A percentile compares a stretch with the other conserved stretches of the same genome.
Evolutionary conservation across 2,888 invertebrate species (phyloP).

Genomic region (Cosmopolites sordidus): DNA sequence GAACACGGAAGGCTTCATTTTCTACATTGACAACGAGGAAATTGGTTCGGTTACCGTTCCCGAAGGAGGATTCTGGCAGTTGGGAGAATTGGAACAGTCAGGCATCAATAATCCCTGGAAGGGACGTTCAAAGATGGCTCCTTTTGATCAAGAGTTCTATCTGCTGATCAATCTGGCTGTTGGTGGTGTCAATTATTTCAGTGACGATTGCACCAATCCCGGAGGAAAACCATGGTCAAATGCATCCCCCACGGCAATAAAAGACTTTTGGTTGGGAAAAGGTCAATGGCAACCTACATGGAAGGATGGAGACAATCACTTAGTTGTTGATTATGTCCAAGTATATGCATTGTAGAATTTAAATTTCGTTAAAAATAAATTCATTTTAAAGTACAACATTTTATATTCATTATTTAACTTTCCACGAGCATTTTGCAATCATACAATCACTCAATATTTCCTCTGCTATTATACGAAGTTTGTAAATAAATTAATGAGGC

Average conservation of each 20-base stretch:
- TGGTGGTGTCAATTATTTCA: conserved; percentile 51
- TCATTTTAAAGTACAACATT: too few species aligned
- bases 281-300: conserved; percentile 57
- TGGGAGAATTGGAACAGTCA: conserved; percentile 57
- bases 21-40: conserved; percentile 54
- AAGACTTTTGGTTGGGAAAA: conserved; percentile 61
- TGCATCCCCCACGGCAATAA: conserved; percentile 44
- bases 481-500: too few species aligned
- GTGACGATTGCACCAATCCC: conserved; percentile 51
- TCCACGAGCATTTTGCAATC: too few species aligned
- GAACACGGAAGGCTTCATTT: conserved; percentile 54
- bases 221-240: conserved; percentile 59
- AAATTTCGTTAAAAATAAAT: too few species aligned
- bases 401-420: too few species aligned
- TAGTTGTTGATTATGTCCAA: conserved; percentile 64
- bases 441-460: too few species aligned
- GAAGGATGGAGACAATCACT: conserved; percentile 53
- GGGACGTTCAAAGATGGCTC: conserved; percentile 55
- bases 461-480: too few species aligned
- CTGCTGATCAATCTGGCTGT: conserved; percentile 53
- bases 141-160: conserved; percentile 65
- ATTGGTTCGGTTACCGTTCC: conserved; percentile 53
- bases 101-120: conserved; percentile 56
- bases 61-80: conserved; percentile 62
- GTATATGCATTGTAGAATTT: conserved; percentile 51